Base-by-base conservation (phyloP, 2,797 vertebrate genomes). In the Parambassis ranga region DNA sequence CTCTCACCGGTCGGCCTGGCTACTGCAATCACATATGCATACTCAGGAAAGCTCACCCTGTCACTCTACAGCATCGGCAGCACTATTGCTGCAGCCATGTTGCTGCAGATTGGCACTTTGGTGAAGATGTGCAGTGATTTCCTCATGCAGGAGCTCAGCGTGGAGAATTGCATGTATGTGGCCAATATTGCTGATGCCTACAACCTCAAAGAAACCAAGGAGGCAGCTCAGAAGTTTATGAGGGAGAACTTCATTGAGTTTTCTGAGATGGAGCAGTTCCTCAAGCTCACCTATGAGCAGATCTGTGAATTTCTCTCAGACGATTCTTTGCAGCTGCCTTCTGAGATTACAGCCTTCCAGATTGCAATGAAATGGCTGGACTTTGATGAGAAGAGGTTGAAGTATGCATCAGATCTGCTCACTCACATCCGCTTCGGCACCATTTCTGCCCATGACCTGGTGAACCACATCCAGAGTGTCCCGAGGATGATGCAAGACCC, bases 101-200 rank as follows among this genome's bases (percentile, higher is more conserved):
- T 95, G 72, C 90, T 99, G 69, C 95, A 99, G 87, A 97, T 99
- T 47, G 87, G 93, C 38, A 95, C 94, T 16, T 92, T 99, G 32
- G 94, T 98, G 30, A 99, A 98, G 87, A 98, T 99, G 95, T 99
- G 98, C 90, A 97, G 96, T 50, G 96, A 99, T 82, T 99, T 99
- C 91, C 91, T 99, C 65, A 95, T 93, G 82, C 94, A 94, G 75
- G 96, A 98, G 92, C 93, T 98, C 73, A 99, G 88, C 1, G 96
- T 98, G 65, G 97, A 99, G 84, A 99, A 99, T 30, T 99, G 97
- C 73, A 99, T 98, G 95, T 99, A 98, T 0, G 77, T 99, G 39
- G 95, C 91, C 66, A 99, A 99, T 77, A 97, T 99, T 14, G 96
- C 97, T 4, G 95, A 98, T 79, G 97, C 98, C 2, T 98, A 99